Evolutionary conservation across 2,888 invertebrate genomes (phyloP), one percentile per base, ranked within the genome.

Genomic region (Myathropa florea): DNA sequence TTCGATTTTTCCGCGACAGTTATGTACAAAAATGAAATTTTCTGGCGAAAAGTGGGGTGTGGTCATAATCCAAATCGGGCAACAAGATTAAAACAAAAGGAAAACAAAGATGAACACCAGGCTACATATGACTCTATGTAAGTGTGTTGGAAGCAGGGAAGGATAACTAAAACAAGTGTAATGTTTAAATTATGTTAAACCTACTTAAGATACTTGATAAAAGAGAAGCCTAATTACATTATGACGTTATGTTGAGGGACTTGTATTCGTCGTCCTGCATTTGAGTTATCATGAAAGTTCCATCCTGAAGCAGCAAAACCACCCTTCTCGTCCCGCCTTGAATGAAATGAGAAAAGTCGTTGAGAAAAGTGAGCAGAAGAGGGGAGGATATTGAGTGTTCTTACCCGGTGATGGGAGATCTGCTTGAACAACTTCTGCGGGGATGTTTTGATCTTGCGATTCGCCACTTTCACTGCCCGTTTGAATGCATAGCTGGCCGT

Each of bases 271-370:
- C 97, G 90, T 96, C 97, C 89, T 97, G 96, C 85, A 97, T 95
- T 92, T 97, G 97, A 6, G 97, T 97, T 95, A 97, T 96, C 94
- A 97, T 97, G 83, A 97, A 94, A 90, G 96, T 96, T 87, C 97
- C 97, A 91, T 97, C 97, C 9, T 97, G 97, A 89, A 97, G 93
- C 90, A 97, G 93, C n/a, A 97, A 94, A 7, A 97, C 96, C 23
- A 97, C 97, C 91, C 96, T 95, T 90, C 97, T 94, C 23, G 96
- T 97, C 77, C 97, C 97, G 91, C 96, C 97, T 97, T 23, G 0
- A 88, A 88, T 77, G 76, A 60, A 55, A 24, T 55, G 12, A 68
- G n/a, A 21, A n/a, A 77, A 65, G 64, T 80, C n/a, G n/a, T n/a
- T n/a, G 7, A 24, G 46, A 53, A 33, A 30, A 26, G 18, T 12